These are phyloP conservation scores for Lordiphosa mommai DNA, from an alignment of 1,140 invertebrate species.

Conservation along the genomic window DNA sequence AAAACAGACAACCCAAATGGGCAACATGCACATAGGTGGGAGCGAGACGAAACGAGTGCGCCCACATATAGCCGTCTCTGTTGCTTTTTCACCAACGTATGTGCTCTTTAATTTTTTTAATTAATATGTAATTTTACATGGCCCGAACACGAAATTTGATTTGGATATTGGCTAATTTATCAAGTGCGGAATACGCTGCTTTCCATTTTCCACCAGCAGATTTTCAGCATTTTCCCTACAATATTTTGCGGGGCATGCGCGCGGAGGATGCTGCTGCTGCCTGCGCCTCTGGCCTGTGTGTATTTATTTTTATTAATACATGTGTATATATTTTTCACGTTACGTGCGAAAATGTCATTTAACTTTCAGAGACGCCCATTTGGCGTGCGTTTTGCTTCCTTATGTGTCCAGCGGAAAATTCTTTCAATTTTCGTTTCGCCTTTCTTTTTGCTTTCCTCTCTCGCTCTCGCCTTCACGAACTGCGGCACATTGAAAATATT, in stretches of 20 bases:
- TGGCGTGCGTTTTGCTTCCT: neutral
- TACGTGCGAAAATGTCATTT: slow-evolving; percentile 60
- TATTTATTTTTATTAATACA: slow-evolving; percentile 61
- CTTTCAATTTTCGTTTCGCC: slow-evolving; percentile 8
- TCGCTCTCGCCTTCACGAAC: neutral
- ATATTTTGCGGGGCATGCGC: slow-evolving; percentile 36
- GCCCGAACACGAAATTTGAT: slow-evolving; percentile 2
- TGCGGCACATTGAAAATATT: slow-evolving; percentile 6
- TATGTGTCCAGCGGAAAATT: slow-evolving; percentile 1
- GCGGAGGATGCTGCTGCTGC: slow-evolving; percentile 20
- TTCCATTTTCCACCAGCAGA: neutral
- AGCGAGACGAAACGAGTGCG: slow-evolving; percentile 18
- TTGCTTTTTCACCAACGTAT: slow-evolving; percentile 33
- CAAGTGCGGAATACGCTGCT: neutral
- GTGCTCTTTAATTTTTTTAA: slow-evolving; percentile 37
- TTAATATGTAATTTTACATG: slow-evolving; percentile 40
- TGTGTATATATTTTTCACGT: slow-evolving; percentile 52
- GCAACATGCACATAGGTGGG: slow-evolving; percentile 18
- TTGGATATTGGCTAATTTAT: slow-evolving; percentile 17
- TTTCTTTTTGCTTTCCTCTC: neutral
- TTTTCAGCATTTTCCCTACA: neutral
- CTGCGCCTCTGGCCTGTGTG: slow-evolving; percentile 39
- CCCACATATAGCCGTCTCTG: slow-evolving; percentile 19
- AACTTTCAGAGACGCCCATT: slow-evolving; percentile 48
- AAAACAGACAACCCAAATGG: slow-evolving; percentile 62